These are phyloP conservation scores for Mus spicilegus DNA, from an alignment of 2,113 vertebrate genomes.

Conservation along the genomic window DNA sequence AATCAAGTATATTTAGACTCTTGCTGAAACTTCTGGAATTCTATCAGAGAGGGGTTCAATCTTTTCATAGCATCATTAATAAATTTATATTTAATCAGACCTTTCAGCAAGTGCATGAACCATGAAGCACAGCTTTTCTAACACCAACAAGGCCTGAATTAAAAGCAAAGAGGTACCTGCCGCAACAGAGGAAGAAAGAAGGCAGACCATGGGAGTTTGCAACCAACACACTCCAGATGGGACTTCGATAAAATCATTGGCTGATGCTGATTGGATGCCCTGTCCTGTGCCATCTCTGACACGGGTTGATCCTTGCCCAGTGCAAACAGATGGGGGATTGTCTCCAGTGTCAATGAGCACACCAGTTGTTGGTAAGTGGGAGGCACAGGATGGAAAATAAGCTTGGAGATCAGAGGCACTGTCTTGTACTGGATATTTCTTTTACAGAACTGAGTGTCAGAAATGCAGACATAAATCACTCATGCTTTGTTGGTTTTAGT, in stretches of 20 bases:
- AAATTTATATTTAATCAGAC: not conserved
- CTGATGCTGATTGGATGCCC: accelerated
- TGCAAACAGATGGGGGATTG: no score
- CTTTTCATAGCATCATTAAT: not conserved
- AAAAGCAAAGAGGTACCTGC: not conserved
- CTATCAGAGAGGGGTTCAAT: not conserved
- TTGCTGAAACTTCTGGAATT: not conserved
- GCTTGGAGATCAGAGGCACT: no score
- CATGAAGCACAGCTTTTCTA: not conserved
- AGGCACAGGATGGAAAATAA: not conserved
- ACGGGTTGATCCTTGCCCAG: not conserved
- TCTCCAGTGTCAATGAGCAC: not conserved
- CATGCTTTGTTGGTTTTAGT: not conserved
- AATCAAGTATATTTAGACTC: not conserved
- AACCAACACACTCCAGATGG: not conserved
- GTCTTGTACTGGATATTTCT: not conserved
- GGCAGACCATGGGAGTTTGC: not conserved
- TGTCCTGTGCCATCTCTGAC: no score
- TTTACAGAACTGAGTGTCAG: not conserved
- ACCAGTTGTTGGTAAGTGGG: not conserved
- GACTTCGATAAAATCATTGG: not conserved
- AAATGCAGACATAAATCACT: not conserved
- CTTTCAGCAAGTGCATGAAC: not conserved
- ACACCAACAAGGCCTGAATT: not conserved
- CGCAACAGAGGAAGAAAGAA: not conserved